Percentiles rank a stretch among this genome's conserved stretches.
These are phyloP conservation scores for Orius laevigatus DNA, from an alignment of 1,140 invertebrate species.

Conservation along the genomic window DNA sequence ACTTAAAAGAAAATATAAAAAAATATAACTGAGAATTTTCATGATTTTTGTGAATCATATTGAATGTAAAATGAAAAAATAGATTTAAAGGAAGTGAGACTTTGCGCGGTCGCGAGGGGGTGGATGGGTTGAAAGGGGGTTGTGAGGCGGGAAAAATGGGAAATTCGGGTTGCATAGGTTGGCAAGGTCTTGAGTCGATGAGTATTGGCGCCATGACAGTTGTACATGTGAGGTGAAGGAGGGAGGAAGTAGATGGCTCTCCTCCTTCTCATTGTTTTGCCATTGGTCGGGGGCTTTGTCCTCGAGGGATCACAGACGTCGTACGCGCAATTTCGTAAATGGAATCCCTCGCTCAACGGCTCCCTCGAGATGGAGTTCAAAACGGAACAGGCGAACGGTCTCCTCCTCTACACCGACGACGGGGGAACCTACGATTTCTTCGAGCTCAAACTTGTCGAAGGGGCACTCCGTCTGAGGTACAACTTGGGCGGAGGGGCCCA, in stretches of 20 bases:
- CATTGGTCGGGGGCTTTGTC: slow-evolving; percentile 37
- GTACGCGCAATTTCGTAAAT: slow-evolving; percentile 78
- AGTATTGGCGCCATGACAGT: neutral
- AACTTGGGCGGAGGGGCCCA: slow-evolving; percentile 74
- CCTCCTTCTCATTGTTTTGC: slow-evolving; percentile 2
- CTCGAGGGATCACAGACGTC: slow-evolving; percentile 70
- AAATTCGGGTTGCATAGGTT: no score
- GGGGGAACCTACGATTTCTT: slow-evolving; percentile 90
- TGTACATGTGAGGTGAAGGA: slow-evolving; percentile 4
- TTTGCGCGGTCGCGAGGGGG: no score
- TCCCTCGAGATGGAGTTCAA: slow-evolving; percentile 85
- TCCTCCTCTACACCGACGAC: slow-evolving; percentile 84
- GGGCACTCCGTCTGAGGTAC: slow-evolving; percentile 68
- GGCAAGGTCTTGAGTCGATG: no score
- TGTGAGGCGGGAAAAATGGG: no score
- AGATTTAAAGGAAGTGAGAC: no score
- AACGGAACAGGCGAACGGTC: slow-evolving; percentile 73
- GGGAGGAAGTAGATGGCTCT: slow-evolving; percentile 1
- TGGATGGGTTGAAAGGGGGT: no score
- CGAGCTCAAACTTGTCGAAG: slow-evolving; percentile 83
- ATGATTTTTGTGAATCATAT: no score
- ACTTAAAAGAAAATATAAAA: no score
- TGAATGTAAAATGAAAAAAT: no score
- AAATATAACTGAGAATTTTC: no score
- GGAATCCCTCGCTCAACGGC: slow-evolving; percentile 71